A percentile compares a stretch with the other conserved stretches of the same genome.
Evolutionary conservation across 2,888 invertebrate species (phyloP).

Genomic region (Orchestes rusci): DNA sequence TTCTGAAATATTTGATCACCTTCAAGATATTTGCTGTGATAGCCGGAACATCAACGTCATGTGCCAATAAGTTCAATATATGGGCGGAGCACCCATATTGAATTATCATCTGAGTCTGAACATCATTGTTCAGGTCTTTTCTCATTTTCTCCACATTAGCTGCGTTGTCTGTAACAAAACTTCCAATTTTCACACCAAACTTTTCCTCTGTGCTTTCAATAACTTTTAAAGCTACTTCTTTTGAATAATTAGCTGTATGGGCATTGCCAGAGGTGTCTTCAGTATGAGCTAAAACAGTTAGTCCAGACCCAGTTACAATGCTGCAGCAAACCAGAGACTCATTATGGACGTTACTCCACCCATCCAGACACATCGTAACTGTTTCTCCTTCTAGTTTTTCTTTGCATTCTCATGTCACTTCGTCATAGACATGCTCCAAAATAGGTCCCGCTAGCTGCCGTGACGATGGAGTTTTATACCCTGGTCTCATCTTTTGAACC

Average conservation of each 20-base stretch:
- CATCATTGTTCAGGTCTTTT: not conserved
- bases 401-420: conserved; percentile 1
- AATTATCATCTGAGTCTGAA: conserved; percentile 20
- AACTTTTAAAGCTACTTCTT: not conserved
- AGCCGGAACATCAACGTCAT: conserved; percentile 9
- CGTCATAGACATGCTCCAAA: not conserved
- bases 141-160: conserved; percentile 1
- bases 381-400: conserved; percentile 1
- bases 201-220: not conserved
- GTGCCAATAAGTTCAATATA: conserved; percentile 9
- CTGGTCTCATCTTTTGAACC: not conserved
- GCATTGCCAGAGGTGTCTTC: not conserved
- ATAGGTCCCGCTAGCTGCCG: not conserved
- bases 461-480: not conserved
- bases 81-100: conserved; percentile 17
- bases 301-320: not conserved
- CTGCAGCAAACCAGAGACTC: conserved; percentile 2
- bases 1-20: conserved; percentile 9
- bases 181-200: not conserved
- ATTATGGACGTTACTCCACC: conserved; percentile 6
- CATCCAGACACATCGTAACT: conserved; percentile 8
- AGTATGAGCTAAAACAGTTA: not conserved
- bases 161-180: conserved; percentile 2
- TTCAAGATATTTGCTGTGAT: conserved; percentile 1
- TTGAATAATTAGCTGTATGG: not conserved